phyloP scores from a whole-genome alignment of 2,888 invertebrate species.

The Zaprionus lineosus region DNA sequence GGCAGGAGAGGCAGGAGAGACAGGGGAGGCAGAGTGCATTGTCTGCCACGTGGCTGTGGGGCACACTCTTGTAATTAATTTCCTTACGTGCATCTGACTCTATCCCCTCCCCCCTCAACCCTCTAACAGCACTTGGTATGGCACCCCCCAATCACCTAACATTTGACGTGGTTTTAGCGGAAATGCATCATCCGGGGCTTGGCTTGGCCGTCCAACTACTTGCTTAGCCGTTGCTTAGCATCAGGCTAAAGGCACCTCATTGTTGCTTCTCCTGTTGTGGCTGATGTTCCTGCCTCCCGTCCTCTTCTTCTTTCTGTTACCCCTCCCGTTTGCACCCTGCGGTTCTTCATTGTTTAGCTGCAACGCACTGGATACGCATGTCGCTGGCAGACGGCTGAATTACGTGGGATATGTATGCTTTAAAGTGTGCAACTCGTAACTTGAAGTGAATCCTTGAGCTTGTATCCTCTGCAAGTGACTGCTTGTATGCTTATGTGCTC shows the following conservation, averaged over 20 bases:
- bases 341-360: conserved; percentile 63
- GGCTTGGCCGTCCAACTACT: conserved; percentile 5
- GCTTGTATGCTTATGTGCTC: too few species aligned
- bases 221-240: conserved; percentile 51
- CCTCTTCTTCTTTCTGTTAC: too few species aligned
- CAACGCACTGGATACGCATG: conserved; percentile 59
- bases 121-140: conserved; percentile 6
- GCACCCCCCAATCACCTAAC: conserved; percentile 19
- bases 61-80: conserved; percentile 63
- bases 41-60: conserved; percentile 27
- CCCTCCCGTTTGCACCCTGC: conserved; percentile 58
- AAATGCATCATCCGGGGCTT: conserved; percentile 66
- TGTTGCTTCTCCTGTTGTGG: conserved; percentile 12
- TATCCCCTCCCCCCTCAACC: background rate
- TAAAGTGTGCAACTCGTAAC: conserved; percentile 40
- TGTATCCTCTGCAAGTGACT: too few species aligned
- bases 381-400: conserved; percentile 55
- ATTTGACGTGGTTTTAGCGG: conserved; percentile 57
- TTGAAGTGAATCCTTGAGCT: too few species aligned
- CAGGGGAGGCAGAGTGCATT: conserved; percentile 43
- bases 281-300: too few species aligned
- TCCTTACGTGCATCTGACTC: conserved; percentile 25
- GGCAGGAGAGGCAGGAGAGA: background rate
- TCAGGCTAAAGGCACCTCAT: conserved; percentile 30
- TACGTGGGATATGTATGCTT: conserved; percentile 40